Conservation (phyloP, 2,888 invertebrate genomes). For the Brenthis ino region DNA sequence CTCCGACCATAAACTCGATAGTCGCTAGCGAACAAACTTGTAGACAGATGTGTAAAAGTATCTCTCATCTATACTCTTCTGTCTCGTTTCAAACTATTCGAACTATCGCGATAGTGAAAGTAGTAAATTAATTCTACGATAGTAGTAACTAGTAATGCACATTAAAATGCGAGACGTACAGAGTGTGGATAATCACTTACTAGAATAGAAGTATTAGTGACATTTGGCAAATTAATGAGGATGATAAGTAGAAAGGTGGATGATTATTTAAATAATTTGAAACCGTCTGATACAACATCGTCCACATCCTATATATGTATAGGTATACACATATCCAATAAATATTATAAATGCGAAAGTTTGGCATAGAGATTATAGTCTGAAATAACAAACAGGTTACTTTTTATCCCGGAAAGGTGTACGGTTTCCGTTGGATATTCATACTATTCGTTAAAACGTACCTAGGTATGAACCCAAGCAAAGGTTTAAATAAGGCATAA, state of each 20-base stretch:
- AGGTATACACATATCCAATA: no score
- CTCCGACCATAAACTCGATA: not conserved
- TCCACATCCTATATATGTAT: no score
- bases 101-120: conserved; percentile 7
- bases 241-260: not conserved
- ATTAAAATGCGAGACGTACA: conserved; percentile 23
- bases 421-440: no score
- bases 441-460: no score
- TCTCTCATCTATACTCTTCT: conserved; percentile 2
- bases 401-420: no score
- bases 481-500: no score
- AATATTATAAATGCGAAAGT: no score
- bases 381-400: no score
- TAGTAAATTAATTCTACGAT: conserved; percentile 4
- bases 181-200: not conserved
- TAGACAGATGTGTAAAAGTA: not conserved
- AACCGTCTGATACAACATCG: conserved; percentile 6
- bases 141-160: not conserved
- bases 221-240: conserved; percentile 6
- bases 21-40: conserved; percentile 3
- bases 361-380: no score
- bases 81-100: not conserved
- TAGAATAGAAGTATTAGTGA: conserved; percentile 9
- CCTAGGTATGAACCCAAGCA: no score
- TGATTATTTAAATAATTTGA: conserved; percentile 18